Percentiles rank a stretch among this genome's conserved stretches.
Evolutionary conservation across 2,797 vertebrate species (phyloP).

Genomic region (Coilia nasus): DNA sequence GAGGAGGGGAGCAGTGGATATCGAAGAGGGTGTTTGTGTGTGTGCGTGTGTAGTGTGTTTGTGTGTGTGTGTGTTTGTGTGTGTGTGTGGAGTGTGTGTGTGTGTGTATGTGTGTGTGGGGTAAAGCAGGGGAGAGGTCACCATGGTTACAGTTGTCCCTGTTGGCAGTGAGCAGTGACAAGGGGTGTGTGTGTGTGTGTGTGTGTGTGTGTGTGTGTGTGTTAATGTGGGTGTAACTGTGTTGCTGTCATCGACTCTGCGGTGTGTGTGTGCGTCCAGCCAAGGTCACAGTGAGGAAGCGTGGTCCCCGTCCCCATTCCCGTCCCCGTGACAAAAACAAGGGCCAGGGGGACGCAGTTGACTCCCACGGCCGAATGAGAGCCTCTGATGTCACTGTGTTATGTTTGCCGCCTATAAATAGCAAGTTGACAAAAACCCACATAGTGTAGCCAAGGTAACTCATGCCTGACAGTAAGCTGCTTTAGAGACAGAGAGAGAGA

Average conservation of each 20-base stretch:
- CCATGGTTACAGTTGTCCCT: conserved; percentile 6
- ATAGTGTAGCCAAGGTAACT: conserved; percentile 25
- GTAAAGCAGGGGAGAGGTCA: background rate
- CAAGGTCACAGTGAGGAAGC: conserved; percentile 4
- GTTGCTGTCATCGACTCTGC: background rate
- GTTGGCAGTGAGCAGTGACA: background rate
- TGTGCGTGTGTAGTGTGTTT: too few relatives aligned
- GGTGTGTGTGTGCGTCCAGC: background rate
- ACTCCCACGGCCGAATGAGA: background rate
- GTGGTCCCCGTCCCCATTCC: background rate
- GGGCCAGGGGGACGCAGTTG: background rate
- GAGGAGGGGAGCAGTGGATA: background rate
- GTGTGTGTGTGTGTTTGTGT: too few relatives aligned
- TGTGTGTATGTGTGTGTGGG: background rate
- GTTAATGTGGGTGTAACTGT: background rate
- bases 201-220: too few relatives aligned
- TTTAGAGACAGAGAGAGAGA: background rate
- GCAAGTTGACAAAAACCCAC: background rate
- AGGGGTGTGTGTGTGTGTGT: too few relatives aligned
- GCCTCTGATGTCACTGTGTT: background rate
- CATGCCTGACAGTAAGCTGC: background rate
- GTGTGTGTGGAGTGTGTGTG: too few relatives aligned
- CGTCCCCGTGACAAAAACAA: background rate
- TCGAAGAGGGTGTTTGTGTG: background rate
- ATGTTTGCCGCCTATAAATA: conserved; percentile 10